phyloP scores from a whole-genome alignment of 2,888 invertebrate genomes.

The Limnephilus marmoratus region DNA sequence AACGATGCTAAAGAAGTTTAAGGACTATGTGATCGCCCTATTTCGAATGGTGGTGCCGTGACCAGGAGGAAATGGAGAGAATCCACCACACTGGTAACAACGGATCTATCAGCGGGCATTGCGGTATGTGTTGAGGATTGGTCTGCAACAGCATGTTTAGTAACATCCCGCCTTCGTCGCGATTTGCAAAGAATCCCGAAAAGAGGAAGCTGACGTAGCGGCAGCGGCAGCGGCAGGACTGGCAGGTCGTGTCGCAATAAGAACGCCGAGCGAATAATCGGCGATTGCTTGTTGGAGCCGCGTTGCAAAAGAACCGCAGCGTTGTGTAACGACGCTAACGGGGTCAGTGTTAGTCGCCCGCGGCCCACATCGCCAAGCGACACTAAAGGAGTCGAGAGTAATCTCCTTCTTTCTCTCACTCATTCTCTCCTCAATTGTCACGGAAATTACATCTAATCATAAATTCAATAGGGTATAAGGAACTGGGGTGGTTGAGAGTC shows the following conservation, averaged over 20 bases:
- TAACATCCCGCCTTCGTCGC: background rate
- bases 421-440: too few relatives aligned
- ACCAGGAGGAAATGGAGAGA: background rate
- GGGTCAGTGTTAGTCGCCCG: slow-evolving; percentile 47
- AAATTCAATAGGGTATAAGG: too few relatives aligned
- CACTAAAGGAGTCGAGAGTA: too few relatives aligned
- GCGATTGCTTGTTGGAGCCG: background rate
- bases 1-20: too few relatives aligned
- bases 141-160: background rate
- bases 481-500: too few relatives aligned
- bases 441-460: too few relatives aligned
- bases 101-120: background rate
- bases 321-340: slow-evolving; percentile 52
- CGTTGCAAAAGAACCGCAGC: slow-evolving; percentile 50
- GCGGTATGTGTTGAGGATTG: background rate
- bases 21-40: too few relatives aligned
- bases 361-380: slow-evolving; percentile 52
- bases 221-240: background rate
- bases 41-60: background rate
- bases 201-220: slow-evolving; percentile 3
- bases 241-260: background rate
- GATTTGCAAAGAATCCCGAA: slow-evolving; percentile 10
- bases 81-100: background rate
- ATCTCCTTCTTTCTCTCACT: too few relatives aligned
- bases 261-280: slow-evolving; percentile 19